A percentile compares a stretch with the other conserved stretches of the same genome.
Conservation (phyloP, 1,140 invertebrate genomes). For the Trichonephila clavipes region DNA sequence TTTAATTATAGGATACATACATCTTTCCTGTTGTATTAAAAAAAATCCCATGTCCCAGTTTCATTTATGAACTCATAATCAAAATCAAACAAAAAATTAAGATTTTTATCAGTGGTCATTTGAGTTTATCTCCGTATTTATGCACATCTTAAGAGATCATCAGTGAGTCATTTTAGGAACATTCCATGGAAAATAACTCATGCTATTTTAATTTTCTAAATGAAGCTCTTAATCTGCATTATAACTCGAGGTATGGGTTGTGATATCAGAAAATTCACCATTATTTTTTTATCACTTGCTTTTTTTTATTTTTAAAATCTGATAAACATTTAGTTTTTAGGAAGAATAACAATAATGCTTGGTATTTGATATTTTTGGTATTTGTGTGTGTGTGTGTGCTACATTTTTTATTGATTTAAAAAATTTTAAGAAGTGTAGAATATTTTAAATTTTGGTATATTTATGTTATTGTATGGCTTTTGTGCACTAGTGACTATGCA, state of each 20-base stretch:
- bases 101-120: background rate
- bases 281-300: background rate
- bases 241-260: background rate
- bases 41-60: background rate
- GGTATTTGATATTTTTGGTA: too few relatives aligned
- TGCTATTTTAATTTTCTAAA: background rate
- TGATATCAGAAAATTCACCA: background rate
- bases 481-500: too few relatives aligned
- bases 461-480: too few relatives aligned
- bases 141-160: background rate
- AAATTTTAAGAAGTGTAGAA: too few relatives aligned
- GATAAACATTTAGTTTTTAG: background rate
- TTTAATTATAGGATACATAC: background rate
- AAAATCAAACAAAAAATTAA: background rate
- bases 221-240: background rate
- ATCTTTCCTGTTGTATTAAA: background rate
- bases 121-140: background rate
- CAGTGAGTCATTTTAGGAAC: background rate
- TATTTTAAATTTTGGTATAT: too few relatives aligned
- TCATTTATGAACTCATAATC: background rate
- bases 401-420: too few relatives aligned
- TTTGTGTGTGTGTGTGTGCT: too few relatives aligned
- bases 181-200: background rate
- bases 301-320: background rate
- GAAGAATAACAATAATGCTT: too few relatives aligned